These are phyloP conservation scores for Anser brachyrhynchus DNA, from an alignment of 2,113 vertebrate species.

Conservation along the genomic window DNA sequence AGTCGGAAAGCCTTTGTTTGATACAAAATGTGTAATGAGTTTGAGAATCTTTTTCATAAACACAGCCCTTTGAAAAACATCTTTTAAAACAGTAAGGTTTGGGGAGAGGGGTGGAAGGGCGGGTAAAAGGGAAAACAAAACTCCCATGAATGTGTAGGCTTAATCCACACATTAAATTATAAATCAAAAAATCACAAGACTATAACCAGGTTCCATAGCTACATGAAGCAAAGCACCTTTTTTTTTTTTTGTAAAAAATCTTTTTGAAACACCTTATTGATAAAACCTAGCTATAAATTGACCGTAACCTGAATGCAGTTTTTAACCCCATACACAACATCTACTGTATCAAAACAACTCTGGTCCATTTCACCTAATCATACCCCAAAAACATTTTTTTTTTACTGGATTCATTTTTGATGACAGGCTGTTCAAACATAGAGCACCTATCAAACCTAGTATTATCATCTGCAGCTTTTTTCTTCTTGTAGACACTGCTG, in stretches of 20 bases:
- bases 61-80: not conserved
- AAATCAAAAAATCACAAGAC: not conserved
- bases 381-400: slow-evolving; percentile 50
- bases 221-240: slow-evolving; percentile 16
- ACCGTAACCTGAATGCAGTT: slow-evolving; percentile 14
- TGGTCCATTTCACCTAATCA: slow-evolving; percentile 71
- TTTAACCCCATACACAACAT: slow-evolving; percentile 57
- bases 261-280: slow-evolving; percentile 2
- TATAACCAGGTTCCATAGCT: not conserved
- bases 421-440: slow-evolving; percentile 75
- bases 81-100: not conserved
- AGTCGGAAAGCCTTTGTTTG: slow-evolving; percentile 9
- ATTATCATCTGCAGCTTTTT: slow-evolving; percentile 68
- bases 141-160: not conserved
- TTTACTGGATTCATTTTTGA: slow-evolving; percentile 53
- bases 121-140: not conserved
- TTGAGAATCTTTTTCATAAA: not conserved
- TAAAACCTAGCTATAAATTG: slow-evolving; percentile 30
- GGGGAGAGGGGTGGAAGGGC: too few relatives aligned
- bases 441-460: slow-evolving; percentile 64
- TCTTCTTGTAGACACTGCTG: slow-evolving; percentile 70
- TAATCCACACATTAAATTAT: not conserved
- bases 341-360: slow-evolving; percentile 67
- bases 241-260: slow-evolving; percentile 11
- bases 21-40: not conserved